Evolutionary conservation across 2,113 vertebrate genomes (phyloP).

Genomic region (Gallinago media): DNA sequence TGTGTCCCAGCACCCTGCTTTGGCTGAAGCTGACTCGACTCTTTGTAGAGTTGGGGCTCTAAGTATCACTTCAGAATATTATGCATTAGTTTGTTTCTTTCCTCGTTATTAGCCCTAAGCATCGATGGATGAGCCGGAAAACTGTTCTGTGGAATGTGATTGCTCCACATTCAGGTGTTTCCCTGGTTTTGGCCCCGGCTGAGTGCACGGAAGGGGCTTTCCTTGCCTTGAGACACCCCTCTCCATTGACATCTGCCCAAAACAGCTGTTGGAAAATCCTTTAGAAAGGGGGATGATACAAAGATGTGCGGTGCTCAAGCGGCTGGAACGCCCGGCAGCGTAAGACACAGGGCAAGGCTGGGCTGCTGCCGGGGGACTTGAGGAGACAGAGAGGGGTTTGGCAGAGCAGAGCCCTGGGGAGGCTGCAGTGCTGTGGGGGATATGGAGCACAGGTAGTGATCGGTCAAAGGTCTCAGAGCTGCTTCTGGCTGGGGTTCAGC

Average conservation of each 20-base stretch:
- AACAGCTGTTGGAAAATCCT: not conserved
- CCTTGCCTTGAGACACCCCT: not conserved
- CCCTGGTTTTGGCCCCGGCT: not conserved
- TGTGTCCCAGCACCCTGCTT: not conserved
- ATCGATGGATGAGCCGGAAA: not conserved
- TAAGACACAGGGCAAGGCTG: not conserved
- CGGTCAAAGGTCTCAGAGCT: not conserved
- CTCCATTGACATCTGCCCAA: not conserved
- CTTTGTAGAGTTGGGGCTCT: not conserved
- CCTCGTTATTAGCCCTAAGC: not conserved
- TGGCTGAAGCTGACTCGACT: not conserved
- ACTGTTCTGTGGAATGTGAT: not conserved
- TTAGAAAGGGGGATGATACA: not conserved
- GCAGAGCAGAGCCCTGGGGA: not conserved
- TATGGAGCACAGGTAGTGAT: rapidly evolving
- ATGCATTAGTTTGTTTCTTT: rapidly evolving
- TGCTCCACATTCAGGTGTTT: not conserved
- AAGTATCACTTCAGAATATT: not conserved
- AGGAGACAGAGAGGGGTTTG: not conserved
- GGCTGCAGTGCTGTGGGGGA: not conserved
- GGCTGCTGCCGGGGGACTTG: not conserved
- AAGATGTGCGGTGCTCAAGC: rapidly evolving
- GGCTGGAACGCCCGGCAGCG: not conserved
- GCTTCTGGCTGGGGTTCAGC: not conserved
- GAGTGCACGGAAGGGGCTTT: rapidly evolving